phyloP scores from a whole-genome alignment of 2,113 vertebrate species.

The Isichthys henryi region DNA sequence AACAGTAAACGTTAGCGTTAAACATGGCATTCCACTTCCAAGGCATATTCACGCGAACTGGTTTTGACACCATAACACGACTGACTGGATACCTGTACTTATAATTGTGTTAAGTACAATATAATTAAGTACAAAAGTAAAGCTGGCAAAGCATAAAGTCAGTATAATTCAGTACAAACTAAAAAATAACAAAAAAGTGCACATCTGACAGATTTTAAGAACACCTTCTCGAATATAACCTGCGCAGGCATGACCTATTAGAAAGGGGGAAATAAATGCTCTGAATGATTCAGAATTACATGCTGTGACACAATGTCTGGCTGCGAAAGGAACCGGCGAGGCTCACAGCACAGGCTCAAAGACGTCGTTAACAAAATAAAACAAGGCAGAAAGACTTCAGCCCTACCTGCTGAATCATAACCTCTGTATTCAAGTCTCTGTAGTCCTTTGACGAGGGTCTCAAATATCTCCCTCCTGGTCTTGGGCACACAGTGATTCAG shows the following conservation, averaged over 20 bases:
- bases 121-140: neutral
- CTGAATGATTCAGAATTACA: neutral
- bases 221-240: neutral
- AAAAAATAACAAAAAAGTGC: neutral
- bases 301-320: neutral
- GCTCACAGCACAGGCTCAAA: neutral
- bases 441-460: constrained; percentile 84
- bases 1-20: neutral
- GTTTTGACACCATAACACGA: neutral
- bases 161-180: neutral
- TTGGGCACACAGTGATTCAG: constrained; percentile 88
- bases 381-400: neutral
- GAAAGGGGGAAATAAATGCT: neutral
- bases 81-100: neutral
- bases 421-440: constrained; percentile 95
- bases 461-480: constrained; percentile 86
- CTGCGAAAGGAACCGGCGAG: neutral
- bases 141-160: neutral
- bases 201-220: neutral
- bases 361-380: neutral
- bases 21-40: neutral
- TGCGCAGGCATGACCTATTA: neutral
- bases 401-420: constrained; percentile 92
- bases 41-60: neutral
- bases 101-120: neutral